These are phyloP conservation scores for Pollenia amentaria DNA, from an alignment of 2,888 invertebrate species.

Conservation along the genomic window DNA sequence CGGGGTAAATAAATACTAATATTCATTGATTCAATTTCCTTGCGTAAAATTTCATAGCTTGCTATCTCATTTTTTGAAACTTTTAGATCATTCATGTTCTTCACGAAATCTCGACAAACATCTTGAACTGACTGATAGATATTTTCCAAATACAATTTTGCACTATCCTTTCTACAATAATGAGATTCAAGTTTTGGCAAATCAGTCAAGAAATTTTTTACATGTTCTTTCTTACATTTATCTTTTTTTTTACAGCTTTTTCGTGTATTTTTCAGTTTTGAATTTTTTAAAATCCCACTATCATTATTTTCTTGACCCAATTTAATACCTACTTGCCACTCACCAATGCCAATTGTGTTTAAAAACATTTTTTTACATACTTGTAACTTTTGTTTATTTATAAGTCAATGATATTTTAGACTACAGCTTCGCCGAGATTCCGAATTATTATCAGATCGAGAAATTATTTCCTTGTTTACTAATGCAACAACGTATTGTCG, in stretches of 20 bases:
- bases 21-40: conserved; percentile 9
- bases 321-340: no score
- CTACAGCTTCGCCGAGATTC: conserved; percentile 23
- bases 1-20: conserved; percentile 11
- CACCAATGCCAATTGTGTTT: background rate
- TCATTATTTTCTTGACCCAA: no score
- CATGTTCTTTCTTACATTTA: background rate
- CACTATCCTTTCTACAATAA: background rate
- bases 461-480: background rate
- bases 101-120: no score
- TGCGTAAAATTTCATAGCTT: conserved; percentile 14
- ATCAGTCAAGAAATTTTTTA: background rate
- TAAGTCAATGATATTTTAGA: conserved; percentile 1
- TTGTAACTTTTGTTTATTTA: no score
- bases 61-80: no score
- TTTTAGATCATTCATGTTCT: no score
- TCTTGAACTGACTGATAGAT: no score
- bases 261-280: no score
- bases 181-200: background rate
- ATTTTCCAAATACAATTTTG: no score
- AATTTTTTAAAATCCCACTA: no score
- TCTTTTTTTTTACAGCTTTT: no score
- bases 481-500: background rate
- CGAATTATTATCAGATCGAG: no score
- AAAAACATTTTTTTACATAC: conserved; percentile 16